Base-by-base conservation (phyloP, 2,113 vertebrate genomes). In the Proteles cristata region DNA sequence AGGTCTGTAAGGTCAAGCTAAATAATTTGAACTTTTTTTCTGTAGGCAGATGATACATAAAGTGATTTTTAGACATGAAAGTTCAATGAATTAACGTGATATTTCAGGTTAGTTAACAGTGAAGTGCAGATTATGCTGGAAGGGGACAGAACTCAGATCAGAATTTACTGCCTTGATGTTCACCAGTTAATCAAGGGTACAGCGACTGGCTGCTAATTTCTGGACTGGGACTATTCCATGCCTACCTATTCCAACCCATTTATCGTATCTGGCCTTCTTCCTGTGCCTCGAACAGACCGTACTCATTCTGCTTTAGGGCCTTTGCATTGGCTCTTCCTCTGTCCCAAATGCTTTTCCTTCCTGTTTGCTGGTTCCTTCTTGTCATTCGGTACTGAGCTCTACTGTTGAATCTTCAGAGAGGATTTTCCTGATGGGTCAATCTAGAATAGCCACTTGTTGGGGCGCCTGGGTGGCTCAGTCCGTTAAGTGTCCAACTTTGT, bases 81-180 rank as follows among this genome's bases (percentile, higher is more conserved):
- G 9, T 81, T 94, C 88, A 69, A 77, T 87, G 65, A 93, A 74
- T 90, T 77, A 26, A 50, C 31, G 23, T 81, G 10, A 31, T n/a
- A 35, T 92, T 96, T 76, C 58, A 76, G 39, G 39, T 58, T 97
- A 71, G 68, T 90, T 81, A 86, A 66, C 8, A 88, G 19, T 74
- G 48, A 80, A 69, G 8, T 88, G 17, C 5, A 90, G 35, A 17
- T 88, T 90, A 10, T 65, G 43, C 19, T 63, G 15, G 66, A 61
- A 93, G 48, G 23, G n/a, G 53, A 50, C 7, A 43, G 76, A 95
- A 83, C 4, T 88, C 71, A 66, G 35, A 93, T 82, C 11, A 83
- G 55, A 93, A 35, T 28, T 55, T 23, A 25, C 81, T 39, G 2
- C 61, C 63, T 73, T 84, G n/a, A 23, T 74, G 12, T 76, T 92